Evolutionary conservation across 2,113 vertebrate genomes (phyloP), one percentile per base, ranked within the genome.

Genomic region (Lophura nycthemera): DNA sequence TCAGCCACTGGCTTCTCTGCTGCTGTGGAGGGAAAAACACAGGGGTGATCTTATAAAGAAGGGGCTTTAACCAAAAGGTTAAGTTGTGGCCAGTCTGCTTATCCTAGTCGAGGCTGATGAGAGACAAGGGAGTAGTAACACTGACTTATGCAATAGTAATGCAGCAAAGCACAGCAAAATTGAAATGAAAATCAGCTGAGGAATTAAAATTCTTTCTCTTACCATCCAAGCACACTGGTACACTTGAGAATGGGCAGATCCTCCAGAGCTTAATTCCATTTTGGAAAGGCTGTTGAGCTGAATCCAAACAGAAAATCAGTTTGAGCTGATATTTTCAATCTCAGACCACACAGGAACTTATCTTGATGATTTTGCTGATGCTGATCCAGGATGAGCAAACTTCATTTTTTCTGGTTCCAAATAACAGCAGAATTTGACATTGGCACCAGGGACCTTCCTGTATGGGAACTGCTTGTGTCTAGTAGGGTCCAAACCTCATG

Each of bases 301-400:
- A 84, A 91, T 84, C 42, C 5, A 2, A 76, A 83, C 34, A 95
- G 34, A 69, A 91, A 73, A 52, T 6, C 20, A 63, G 65, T 77
- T 40, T 63, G 43, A 85, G n/a, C n/a, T 45, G 30, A 7, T 77
- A 45, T 12, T 88, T 82, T 90, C n/a, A 12, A 71, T 74, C 56
- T 91, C n/a, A 66, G 90, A 88, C 83, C 79, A 85, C 82, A 95
- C 75, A 94, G 27, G 40, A 89, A 83, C 30, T 2, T 84, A 82
- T 48, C 61, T 48, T 5, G 19, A 87, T 29, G 63, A 79, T 91
- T 89, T 89, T 77, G 63, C 78, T 96, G 90, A 83, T 73, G 71
- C 71, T 88, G 71, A 70, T 75, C 67, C 71, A 96, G 48, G 29
- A 91, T 80, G 85, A 91, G 45, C 45, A 89, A 94, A 95, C 75